Evolutionary conservation across 2,888 invertebrate genomes (phyloP), one percentile per base, ranked within the genome.

Genomic region (Trachelus stipa): DNA sequence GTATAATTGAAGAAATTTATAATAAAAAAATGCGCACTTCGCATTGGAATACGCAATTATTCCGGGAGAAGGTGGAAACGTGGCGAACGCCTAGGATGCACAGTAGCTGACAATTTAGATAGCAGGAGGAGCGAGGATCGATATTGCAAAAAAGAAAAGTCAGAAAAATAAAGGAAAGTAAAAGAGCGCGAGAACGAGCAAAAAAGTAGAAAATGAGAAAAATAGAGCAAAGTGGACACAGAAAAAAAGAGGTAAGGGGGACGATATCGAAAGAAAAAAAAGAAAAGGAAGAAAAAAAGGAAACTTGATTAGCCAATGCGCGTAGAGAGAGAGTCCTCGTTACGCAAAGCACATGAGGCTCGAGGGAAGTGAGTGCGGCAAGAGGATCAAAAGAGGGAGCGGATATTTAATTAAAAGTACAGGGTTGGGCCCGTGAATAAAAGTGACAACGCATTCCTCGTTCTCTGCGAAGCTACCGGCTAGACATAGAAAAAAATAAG

Each of bases 361-460:
- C 40, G 40, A 23, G 40, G 40, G 40, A 56, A 56, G 40, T 56
- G 40, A 56, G 40, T 23, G 40, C 40, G 40, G 40, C 40, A 56
- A 23, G 40, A 56, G 40, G 40, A 56, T 2, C 23, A 56, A 56
- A 56, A 56, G 40, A 56, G 40, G 71, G 33, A 31, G 71, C 33
- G 31, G 71, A 15, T 71, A 30, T 71, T 71, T 71, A 71, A 71
- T 71, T 71, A 71, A 71, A 71, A 71, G 30, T 71, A 33, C 71
- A 71, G 71, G 71, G 71, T 71, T 71, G 71, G 71, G 71, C 31
- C 33, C 71, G 71, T 33, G 31, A 71, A 31, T 71, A 71, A 71
- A 71, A 71, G 71, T 33, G 30, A 71, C 71, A 31, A 33, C 31
- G 71, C 71, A 30, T 56, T 56, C 40, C 40, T 56, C 40, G 23